A percentile compares a stretch with the other conserved stretches of the same genome.
Evolutionary conservation across 2,113 vertebrate genomes (phyloP).

Genomic region (Sphyrna mokarran): DNA sequence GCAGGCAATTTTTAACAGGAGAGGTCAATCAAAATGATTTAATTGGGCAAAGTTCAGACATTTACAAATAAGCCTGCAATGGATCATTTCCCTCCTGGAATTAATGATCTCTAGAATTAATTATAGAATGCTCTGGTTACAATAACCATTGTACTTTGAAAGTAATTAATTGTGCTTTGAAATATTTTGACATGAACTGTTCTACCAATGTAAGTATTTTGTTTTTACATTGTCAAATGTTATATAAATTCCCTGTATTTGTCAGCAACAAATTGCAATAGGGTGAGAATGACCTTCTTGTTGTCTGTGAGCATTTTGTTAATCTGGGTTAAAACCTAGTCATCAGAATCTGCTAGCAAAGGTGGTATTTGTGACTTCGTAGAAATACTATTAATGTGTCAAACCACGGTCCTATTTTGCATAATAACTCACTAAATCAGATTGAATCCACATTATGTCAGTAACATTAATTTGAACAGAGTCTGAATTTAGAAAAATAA

Average conservation of each 20-base stretch:
- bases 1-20: too few relatives aligned
- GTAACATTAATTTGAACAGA: conserved; percentile 30
- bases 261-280: neutral
- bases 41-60: conserved; percentile 8
- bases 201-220: neutral
- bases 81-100: neutral
- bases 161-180: conserved; percentile 3
- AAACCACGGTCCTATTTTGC: conserved; percentile 22
- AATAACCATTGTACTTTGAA: conserved; percentile 11
- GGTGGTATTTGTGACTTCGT: neutral
- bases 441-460: conserved; percentile 13
- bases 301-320: neutral
- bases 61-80: neutral
- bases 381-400: conserved; percentile 19
- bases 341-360: neutral
- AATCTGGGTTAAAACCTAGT: neutral
- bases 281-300: neutral
- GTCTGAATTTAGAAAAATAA: conserved; percentile 16
- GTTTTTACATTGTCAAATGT: neutral
- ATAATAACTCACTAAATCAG: conserved; percentile 13
- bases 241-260: neutral
- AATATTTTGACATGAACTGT: conserved; percentile 11
- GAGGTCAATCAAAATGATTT: neutral
- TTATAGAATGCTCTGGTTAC: neutral
- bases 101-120: neutral